These are phyloP conservation scores for Temnothorax longispinosus DNA, from an alignment of 1,140 invertebrate genomes.

Conservation along the genomic window DNA sequence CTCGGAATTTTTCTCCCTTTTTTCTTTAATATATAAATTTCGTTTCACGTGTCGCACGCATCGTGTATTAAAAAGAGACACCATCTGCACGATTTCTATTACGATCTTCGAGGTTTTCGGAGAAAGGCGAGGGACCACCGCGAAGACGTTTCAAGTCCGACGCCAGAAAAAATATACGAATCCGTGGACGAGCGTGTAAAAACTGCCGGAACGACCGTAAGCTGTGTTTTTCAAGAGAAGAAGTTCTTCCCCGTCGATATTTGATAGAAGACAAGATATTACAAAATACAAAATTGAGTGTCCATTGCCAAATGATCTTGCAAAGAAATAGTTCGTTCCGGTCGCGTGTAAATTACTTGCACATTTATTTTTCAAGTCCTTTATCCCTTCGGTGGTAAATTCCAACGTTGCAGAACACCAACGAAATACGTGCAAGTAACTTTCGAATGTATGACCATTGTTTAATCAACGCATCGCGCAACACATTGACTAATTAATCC, in stretches of 20 bases:
- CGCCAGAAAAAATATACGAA: slow-evolving; percentile 50
- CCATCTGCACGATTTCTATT: slow-evolving; percentile 4
- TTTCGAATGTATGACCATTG: neutral
- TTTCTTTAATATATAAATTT: slow-evolving; percentile 12
- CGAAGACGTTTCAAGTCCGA: slow-evolving; percentile 27
- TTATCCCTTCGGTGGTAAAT: neutral
- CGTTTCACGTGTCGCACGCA: neutral
- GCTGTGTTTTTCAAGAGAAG: neutral
- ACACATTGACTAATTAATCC: neutral
- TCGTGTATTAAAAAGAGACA: neutral
- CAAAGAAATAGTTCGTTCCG: neutral
- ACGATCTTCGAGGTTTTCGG: slow-evolving; percentile 14
- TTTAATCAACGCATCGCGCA: slow-evolving; percentile 10
- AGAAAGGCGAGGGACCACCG: neutral
- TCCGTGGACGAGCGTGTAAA: slow-evolving; percentile 36
- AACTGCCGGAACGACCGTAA: neutral
- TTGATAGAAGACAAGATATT: neutral
- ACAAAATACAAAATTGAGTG: neutral
- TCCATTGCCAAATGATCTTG: neutral
- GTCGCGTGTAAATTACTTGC: neutral
- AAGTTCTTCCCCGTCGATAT: neutral
- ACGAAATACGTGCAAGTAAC: neutral
- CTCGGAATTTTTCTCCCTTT: neutral
- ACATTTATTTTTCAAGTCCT: neutral
- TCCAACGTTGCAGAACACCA: no score